phyloP scores from a whole-genome alignment of 64 coral and sea anemone species.

The Platygyra sinensis region DNA sequence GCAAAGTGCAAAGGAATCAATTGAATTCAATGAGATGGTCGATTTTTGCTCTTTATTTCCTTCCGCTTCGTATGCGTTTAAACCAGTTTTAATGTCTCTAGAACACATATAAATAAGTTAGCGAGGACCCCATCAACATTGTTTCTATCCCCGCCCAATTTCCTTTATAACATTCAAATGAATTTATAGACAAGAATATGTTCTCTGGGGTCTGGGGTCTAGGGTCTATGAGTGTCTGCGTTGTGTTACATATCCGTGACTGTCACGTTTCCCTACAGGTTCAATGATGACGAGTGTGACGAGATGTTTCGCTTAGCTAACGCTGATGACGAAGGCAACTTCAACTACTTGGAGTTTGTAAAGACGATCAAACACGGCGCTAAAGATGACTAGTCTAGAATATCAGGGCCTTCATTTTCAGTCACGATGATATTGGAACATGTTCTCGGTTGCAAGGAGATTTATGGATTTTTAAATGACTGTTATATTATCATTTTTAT shows the following conservation, averaged over 20 bases:
- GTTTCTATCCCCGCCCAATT: too few species aligned
- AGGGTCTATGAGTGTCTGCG: neutral
- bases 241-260: neutral
- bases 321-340: slow-evolving; percentile 34
- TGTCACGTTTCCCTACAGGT: slow-evolving; percentile 15
- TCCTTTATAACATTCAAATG: neutral
- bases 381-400: slow-evolving; percentile 31
- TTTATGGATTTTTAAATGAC: neutral
- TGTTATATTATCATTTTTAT: neutral
- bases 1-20: too few species aligned
- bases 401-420: neutral
- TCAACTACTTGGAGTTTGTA: slow-evolving; percentile 59
- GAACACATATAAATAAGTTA: neutral
- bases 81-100: neutral
- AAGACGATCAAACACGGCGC: slow-evolving; percentile 64
- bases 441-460: neutral
- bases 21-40: too few species aligned
- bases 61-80: too few species aligned
- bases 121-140: neutral
- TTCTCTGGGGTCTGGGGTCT: neutral
- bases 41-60: too few species aligned
- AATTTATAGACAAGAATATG: neutral
- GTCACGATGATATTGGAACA: too few species aligned
- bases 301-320: slow-evolving; percentile 55
- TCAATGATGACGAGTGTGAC: slow-evolving; percentile 58